Percentiles rank a stretch among this genome's conserved stretches.
These are phyloP conservation scores for Nestor notabilis DNA, from an alignment of 2,113 vertebrate genomes.

Conservation along the genomic window DNA sequence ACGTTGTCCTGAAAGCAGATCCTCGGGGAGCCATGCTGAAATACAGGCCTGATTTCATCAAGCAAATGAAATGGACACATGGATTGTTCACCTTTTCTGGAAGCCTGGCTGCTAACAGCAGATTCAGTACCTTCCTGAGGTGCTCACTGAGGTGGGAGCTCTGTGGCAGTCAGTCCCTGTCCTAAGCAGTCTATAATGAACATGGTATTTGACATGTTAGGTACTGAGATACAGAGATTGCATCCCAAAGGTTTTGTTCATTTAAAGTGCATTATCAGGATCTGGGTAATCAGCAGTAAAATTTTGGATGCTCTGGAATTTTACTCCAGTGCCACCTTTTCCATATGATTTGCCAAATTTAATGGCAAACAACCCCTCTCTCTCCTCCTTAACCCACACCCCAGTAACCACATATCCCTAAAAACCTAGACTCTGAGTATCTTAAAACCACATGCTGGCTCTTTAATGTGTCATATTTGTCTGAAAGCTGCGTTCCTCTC, in stretches of 20 bases:
- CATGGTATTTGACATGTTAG: neutral
- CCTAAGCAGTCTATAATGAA: neutral
- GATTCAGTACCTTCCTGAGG: rapidly evolving
- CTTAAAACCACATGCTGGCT: neutral
- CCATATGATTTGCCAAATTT: neutral
- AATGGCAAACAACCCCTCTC: neutral
- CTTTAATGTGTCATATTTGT: neutral
- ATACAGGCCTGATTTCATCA: neutral
- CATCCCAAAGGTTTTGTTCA: neutral
- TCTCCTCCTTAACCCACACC: neutral
- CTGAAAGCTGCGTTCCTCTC: neutral
- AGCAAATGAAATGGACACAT: rapidly evolving
- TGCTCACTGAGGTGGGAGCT: neutral
- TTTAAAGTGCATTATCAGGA: neutral
- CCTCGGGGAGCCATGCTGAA: neutral
- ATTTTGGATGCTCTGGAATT: neutral
- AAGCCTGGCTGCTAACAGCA: neutral
- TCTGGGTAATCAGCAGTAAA: neutral
- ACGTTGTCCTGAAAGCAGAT: neutral
- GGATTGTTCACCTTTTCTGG: neutral
- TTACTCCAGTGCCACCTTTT: neutral
- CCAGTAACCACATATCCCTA: neutral
- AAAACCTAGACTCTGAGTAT: neutral
- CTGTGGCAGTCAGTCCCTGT: neutral
- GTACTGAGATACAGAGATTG: neutral